phyloP scores from a whole-genome alignment of 2,888 invertebrate genomes.

The Uropetala carovei region DNA sequence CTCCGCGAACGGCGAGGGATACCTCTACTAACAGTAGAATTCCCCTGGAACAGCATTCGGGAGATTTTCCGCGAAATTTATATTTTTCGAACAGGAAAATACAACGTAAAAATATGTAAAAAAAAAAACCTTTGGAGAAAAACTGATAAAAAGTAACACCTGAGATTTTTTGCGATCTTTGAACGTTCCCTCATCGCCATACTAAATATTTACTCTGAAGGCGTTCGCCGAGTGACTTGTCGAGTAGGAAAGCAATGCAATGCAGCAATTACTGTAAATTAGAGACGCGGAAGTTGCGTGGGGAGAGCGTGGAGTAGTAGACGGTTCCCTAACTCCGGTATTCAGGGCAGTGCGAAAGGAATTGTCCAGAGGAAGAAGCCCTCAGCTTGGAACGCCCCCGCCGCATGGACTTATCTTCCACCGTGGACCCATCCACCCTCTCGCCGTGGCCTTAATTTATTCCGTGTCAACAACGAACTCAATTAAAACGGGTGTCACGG shows the following conservation, averaged over 20 bases:
- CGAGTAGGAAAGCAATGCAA: slow-evolving; percentile 26
- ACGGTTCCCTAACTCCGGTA: background rate
- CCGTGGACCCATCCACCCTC: background rate
- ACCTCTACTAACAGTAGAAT: no score
- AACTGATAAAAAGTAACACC: background rate
- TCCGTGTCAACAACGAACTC: slow-evolving; percentile 66
- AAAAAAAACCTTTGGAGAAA: no score
- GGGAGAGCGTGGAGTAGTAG: background rate
- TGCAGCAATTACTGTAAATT: slow-evolving; percentile 19
- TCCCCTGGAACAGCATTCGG: no score
- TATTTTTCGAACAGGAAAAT: no score
- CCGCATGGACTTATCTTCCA: background rate
- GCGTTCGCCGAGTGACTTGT: slow-evolving; percentile 35
- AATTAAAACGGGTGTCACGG: slow-evolving; percentile 64
- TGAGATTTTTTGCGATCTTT: background rate
- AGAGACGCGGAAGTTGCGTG: background rate
- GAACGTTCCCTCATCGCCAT: background rate
- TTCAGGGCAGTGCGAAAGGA: background rate
- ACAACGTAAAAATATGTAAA: background rate
- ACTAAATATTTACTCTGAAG: background rate
- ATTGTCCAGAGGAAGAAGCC: background rate
- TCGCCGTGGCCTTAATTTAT: slow-evolving; percentile 57
- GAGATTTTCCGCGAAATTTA: no score
- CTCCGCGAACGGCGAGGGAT: no score
- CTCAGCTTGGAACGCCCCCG: no score